A percentile compares a stretch with the other conserved stretches of the same genome.
phyloP scores from a whole-genome alignment of 2,113 vertebrate genomes.

The Seriola dumerili region DNA sequence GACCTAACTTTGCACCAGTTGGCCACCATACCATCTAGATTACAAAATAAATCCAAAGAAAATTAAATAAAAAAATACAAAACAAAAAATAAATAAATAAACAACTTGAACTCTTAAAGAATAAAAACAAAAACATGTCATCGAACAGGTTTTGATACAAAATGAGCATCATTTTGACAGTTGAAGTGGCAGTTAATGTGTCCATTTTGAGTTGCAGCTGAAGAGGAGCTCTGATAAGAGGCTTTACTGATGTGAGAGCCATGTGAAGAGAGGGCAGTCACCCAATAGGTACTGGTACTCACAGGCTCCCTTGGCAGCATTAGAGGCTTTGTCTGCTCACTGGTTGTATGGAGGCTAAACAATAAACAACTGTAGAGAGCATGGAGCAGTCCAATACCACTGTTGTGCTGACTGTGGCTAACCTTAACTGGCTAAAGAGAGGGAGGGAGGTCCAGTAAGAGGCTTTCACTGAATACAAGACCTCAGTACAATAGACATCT shows the following conservation, averaged over 20 bases:
- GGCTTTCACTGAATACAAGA: constrained; percentile 57
- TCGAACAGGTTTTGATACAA: not conserved
- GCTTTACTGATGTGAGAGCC: constrained; percentile 37
- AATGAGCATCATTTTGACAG: constrained; percentile 16
- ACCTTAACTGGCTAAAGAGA: constrained; percentile 41
- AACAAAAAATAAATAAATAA: no score
- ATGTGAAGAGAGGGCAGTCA: constrained; percentile 41
- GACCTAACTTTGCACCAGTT: not conserved
- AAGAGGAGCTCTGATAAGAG: constrained; percentile 36
- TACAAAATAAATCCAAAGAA: not conserved
- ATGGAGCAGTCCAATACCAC: constrained; percentile 37
- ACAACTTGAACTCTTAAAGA: no score
- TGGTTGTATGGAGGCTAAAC: constrained; percentile 51
- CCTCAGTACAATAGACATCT: constrained; percentile 50
- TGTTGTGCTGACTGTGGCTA: constrained; percentile 36
- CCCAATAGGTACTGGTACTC: constrained; percentile 46
- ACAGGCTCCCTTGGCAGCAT: constrained; percentile 38
- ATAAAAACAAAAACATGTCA: not conserved
- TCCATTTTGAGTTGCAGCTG: constrained; percentile 5
- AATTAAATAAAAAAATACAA: no score
- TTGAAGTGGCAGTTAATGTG: constrained; percentile 36
- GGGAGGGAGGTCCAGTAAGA: constrained; percentile 63
- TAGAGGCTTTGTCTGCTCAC: constrained; percentile 62
- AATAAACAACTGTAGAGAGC: constrained; percentile 60
- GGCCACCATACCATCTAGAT: not conserved